Evolutionary conservation across 2,888 invertebrate genomes (phyloP), one percentile per base, ranked within the genome.

Genomic region (Mesorhabditis sp.): DNA sequence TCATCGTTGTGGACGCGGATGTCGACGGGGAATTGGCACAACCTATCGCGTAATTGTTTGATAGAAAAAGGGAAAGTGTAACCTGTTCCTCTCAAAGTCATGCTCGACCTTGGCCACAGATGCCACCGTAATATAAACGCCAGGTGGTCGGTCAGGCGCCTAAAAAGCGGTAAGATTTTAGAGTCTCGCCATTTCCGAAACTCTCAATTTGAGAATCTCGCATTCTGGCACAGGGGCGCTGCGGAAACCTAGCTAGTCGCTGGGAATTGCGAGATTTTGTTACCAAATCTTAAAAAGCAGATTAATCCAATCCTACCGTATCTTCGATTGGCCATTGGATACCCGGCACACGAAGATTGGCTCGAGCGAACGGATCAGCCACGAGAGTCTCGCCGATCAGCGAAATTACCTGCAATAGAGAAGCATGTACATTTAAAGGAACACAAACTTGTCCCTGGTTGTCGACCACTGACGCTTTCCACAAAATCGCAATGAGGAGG

Each of bases 381-480:
- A 76, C 58, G 64, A 76, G 73, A 13, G 72, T 70, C 64, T 76
- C 76, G n/a, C 76, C 76, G n/a, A 73, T 66, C 43, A 76, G 67
- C 4, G 76, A 70, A 3, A 71, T 68, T 4, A 76, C 75, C 75
- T 75, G 64, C 58, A 62, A 65, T 5, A 42, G 7, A 28, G n/a
- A 58, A 44, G 28, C 7, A 42, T 3, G 64, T 62, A 10, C n/a
- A 15, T 43, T 28, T 13, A 45, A 15, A 58, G 41, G 28, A 28
- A 50, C 10, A n/a, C 7, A 28, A 13, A 78, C 79, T 58, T 70
- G 69, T 71, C 81, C 81, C 43, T 75, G 76, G 43, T 75, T 75
- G 45, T 73, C 75, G 6, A 80, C 79, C 62, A 82, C 72, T 58
- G 70, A 77, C 10, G 81, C 81, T 68, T 76, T 77, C 83, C 82